Evolutionary conservation across 2,888 invertebrate genomes (phyloP).

Genomic region (Agrochola lota): DNA sequence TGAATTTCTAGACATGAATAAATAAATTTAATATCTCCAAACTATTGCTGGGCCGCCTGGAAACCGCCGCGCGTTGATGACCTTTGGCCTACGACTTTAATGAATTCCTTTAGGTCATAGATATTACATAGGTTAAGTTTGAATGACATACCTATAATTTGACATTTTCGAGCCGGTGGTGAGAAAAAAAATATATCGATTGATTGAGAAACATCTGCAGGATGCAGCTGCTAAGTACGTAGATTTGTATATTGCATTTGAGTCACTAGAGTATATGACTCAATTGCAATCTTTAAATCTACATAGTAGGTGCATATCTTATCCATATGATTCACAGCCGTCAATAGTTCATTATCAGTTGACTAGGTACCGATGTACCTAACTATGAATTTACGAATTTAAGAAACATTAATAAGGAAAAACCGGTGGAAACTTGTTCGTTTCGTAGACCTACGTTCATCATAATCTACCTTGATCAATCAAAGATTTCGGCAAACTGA

Average conservation of each 20-base stretch:
- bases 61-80: too few species aligned
- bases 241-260: too few species aligned
- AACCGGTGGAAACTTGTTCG: background rate
- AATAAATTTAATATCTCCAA: too few species aligned
- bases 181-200: background rate
- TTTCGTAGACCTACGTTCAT: background rate
- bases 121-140: too few species aligned
- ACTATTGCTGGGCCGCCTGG: too few species aligned
- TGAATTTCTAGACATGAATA: too few species aligned
- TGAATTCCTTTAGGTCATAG: too few species aligned
- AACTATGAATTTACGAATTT: background rate
- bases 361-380: too few species aligned
- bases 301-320: slow-evolving; percentile 25
- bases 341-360: slow-evolving; percentile 26
- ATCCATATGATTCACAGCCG: slow-evolving; percentile 27
- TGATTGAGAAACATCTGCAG: background rate
- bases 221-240: background rate
- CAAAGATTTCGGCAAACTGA: background rate
- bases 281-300: slow-evolving; percentile 28
- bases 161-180: too few species aligned
- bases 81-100: too few species aligned
- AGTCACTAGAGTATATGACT: slow-evolving; percentile 14
- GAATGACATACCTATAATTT: too few species aligned
- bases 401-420: slow-evolving; percentile 4
- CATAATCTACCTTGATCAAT: background rate